phyloP scores from a whole-genome alignment of 2,113 vertebrate genomes.

The Callithrix jacchus region DNA sequence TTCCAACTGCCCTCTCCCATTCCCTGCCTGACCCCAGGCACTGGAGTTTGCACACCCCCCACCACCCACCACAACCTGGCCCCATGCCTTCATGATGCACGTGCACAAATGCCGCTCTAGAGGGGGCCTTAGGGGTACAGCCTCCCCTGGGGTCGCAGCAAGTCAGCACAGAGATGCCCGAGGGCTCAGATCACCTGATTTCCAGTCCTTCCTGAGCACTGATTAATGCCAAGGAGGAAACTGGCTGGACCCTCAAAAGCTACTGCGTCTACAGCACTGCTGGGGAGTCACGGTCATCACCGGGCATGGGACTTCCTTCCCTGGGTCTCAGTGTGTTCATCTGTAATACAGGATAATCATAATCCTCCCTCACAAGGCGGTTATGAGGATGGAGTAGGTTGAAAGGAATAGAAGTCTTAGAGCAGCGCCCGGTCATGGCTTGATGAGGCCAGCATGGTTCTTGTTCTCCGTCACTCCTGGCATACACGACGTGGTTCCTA shows the following conservation, averaged over 20 bases:
- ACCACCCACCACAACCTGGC: not conserved
- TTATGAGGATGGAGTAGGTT: not conserved
- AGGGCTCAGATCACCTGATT: not conserved
- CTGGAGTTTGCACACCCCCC: not conserved
- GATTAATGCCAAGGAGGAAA: not conserved
- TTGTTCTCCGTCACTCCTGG: not conserved
- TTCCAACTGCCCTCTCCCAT: not conserved
- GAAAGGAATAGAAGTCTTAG: not conserved
- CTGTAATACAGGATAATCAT: not conserved
- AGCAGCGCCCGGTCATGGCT: accelerated
- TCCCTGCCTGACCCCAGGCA: not conserved
- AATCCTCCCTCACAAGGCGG: not conserved
- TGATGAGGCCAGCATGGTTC: accelerated
- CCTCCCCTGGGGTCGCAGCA: not conserved
- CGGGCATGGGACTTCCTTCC: not conserved
- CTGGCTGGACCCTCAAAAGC: too few species aligned
- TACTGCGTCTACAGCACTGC: not conserved
- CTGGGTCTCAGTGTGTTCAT: not conserved
- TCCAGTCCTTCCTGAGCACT: not conserved
- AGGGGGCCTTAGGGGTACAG: too few species aligned
- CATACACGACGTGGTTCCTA: accelerated
- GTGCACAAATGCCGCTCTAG: accelerated
- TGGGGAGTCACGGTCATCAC: not conserved
- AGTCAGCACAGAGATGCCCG: not conserved
- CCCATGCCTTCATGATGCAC: not conserved